Evolutionary conservation across 2,113 vertebrate species (phyloP).

Genomic region (Elaphurus davidianus): DNA sequence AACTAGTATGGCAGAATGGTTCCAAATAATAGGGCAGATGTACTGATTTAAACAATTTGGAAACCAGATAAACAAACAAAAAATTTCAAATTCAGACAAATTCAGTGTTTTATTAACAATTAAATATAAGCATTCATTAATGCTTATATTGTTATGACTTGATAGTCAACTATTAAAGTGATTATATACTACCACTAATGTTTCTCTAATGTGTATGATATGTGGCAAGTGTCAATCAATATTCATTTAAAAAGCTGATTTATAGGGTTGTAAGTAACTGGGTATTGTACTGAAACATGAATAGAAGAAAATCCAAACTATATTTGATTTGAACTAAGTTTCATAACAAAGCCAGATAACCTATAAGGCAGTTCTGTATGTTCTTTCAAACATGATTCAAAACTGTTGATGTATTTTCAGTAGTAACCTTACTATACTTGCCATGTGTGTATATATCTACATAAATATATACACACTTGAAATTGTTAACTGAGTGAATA

Average conservation of each 20-base stretch:
- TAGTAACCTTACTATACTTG: background rate
- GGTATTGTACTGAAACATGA: background rate
- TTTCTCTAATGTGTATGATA: slow-evolving; percentile 41
- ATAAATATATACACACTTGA: background rate
- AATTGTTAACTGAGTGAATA: background rate
- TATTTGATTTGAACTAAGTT: background rate
- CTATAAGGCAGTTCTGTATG: slow-evolving; percentile 34
- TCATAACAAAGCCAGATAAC: slow-evolving; percentile 10
- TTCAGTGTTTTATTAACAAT: background rate
- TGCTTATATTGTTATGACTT: slow-evolving; percentile 53
- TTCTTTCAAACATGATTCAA: slow-evolving; percentile 20
- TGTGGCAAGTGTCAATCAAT: background rate
- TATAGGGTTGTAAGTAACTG: background rate
- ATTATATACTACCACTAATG: background rate
- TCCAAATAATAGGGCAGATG: background rate
- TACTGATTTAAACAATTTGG: slow-evolving; percentile 21
- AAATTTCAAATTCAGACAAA: slow-evolving; percentile 11
- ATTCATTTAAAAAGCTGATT: background rate
- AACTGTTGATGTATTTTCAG: background rate
- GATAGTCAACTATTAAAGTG: background rate
- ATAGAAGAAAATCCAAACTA: background rate
- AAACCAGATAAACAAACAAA: background rate
- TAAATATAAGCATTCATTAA: slow-evolving; percentile 47
- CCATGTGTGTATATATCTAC: slow-evolving; percentile 42
- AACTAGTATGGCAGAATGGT: background rate